Evolutionary conservation across 1,140 invertebrate genomes (phyloP).

Genomic region (Brachionus rotundiformis): DNA sequence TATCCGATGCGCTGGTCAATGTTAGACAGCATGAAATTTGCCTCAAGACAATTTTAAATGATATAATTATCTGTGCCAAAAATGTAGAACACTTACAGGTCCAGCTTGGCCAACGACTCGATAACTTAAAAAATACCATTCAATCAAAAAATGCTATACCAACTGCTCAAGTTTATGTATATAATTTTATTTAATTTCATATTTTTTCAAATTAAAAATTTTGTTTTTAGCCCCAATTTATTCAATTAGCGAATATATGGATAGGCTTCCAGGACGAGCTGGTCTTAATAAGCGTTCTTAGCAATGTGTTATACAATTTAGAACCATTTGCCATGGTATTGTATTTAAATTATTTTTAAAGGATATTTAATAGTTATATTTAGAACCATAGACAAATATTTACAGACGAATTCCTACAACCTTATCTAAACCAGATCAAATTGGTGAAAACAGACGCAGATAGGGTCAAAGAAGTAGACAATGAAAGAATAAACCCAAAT

Average conservation of each 20-base stretch:
- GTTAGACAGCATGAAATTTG: constrained; percentile 63
- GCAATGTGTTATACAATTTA: constrained; percentile 63
- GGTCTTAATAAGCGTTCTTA: constrained; percentile 63
- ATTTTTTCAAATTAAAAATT: constrained; percentile 9
- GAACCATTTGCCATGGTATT: constrained; percentile 62
- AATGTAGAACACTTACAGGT: constrained; percentile 62
- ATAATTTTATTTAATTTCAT: background rate
- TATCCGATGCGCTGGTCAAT: constrained; percentile 57
- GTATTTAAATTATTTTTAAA: background rate
- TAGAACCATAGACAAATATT: constrained; percentile 55
- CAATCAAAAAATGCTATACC: constrained; percentile 64
- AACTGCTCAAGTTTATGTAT: constrained; percentile 65
- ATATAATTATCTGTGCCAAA: constrained; percentile 64
- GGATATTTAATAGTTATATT: background rate
- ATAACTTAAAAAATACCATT: constrained; percentile 63
- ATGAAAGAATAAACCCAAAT: constrained; percentile 43
- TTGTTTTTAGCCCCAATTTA: constrained; percentile 62
- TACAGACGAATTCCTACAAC: constrained; percentile 60
- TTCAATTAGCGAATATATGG: constrained; percentile 64
- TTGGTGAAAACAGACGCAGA: constrained; percentile 60
- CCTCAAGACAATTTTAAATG: constrained; percentile 62
- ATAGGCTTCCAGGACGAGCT: constrained; percentile 65
- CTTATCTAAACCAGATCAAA: constrained; percentile 57
- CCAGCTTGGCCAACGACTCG: constrained; percentile 60
- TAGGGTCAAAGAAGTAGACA: constrained; percentile 56